A percentile compares a stretch with the other conserved stretches of the same genome.
These are phyloP conservation scores for Octonoba sinensis DNA, from an alignment of 2,888 invertebrate species.

Conservation along the genomic window DNA sequence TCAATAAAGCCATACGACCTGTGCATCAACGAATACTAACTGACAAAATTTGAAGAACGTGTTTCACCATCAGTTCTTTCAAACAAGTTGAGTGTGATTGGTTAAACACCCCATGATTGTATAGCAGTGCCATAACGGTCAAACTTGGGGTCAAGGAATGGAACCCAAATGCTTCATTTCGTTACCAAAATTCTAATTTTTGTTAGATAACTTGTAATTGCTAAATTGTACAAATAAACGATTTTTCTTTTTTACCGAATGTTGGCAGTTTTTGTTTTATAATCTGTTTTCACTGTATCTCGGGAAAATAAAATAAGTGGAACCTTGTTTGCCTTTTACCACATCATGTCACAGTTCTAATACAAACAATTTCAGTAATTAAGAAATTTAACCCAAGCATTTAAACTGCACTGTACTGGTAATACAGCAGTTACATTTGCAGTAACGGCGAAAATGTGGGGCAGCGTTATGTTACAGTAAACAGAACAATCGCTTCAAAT, in stretches of 20 bases:
- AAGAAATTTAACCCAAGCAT: no score
- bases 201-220: slow-evolving; percentile 36
- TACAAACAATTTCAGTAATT: no score
- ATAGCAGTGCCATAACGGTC: slow-evolving; percentile 54
- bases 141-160: slow-evolving; percentile 32
- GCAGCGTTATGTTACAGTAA: no score
- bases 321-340: no score
- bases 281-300: no score
- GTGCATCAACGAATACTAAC: neutral
- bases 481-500: no score
- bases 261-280: neutral
- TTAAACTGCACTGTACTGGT: no score
- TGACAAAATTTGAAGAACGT: neutral
- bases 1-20: no score
- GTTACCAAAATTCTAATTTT: slow-evolving; percentile 25
- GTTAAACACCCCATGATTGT: neutral
- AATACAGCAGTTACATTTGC: no score
- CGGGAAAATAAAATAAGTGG: no score
- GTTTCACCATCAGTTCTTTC: neutral
- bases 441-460: no score
- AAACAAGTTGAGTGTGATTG: neutral
- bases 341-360: no score
- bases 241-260: neutral
- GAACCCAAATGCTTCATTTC: slow-evolving; percentile 28
- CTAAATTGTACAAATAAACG: slow-evolving; percentile 50